Evolutionary conservation across 2,888 invertebrate genomes (phyloP), one percentile per base, ranked within the genome.

Genomic region (Leucoptera coffeella): DNA sequence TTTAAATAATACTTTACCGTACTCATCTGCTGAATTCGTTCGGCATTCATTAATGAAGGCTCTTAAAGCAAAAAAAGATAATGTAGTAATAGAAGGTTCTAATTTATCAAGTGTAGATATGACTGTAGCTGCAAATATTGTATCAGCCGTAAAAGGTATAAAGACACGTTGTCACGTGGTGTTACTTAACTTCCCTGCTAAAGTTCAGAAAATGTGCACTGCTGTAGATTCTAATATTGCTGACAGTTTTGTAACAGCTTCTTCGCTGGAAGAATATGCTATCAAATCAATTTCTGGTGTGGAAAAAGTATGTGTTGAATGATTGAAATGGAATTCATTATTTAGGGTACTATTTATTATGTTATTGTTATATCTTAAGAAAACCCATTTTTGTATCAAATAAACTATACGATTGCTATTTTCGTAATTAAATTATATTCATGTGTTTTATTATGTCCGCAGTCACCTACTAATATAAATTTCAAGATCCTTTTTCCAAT

Each of bases 51-150:
- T 26, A 10, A 3, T 26, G 9, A 9, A 12, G 4, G 12, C 9
- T n/a, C 14, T 14, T 10, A 5, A 4, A 14, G 7, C 21, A 9
- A 7, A 6, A n/a, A 14, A 11, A 5, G 11, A 14, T 7, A n/a
- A 14, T 21, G 12, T 22, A 12, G 14, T 26, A 6, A 21, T 26
- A 14, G 26, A 26, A 14, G 26, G 21, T 9, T 17, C 21, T 10
- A 26, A 14, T n/a, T 14, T 15, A 7, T 8, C 11, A 4, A 11
- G 17, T 27, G 15, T 27, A 5, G 27, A 27, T 11, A 15, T 13
- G 4, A 15, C 26, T n/a, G 26, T 26, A 5, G 26, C 26, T 4
- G n/a, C 15, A n/a, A 26, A 26, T 6, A 6, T 26, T 3, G 21
- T 26, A 7, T 8, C 2, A 17, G 13, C 12, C n/a, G 12, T 21